These are phyloP conservation scores for Morpho deidamia DNA, from an alignment of 2,888 invertebrate genomes.

Conservation along the genomic window DNA sequence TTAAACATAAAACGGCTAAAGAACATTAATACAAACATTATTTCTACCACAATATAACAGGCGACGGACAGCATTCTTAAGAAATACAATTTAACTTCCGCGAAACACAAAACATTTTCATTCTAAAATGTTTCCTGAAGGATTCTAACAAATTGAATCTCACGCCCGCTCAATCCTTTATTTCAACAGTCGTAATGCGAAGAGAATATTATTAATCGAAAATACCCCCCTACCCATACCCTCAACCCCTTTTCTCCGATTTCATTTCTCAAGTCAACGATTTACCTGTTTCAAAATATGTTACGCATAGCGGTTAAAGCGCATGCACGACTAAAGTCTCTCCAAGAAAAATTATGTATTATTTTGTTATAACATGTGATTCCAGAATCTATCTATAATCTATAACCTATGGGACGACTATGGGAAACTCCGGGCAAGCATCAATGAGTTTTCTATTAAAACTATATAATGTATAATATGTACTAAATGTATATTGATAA, in stretches of 20 bases:
- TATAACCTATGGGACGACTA: too few relatives aligned
- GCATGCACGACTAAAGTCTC: too few relatives aligned
- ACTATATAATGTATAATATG: too few relatives aligned
- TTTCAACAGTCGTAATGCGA: constrained; percentile 61
- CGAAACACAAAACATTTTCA: constrained; percentile 61
- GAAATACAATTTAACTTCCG: constrained; percentile 69
- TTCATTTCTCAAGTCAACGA: constrained; percentile 43
- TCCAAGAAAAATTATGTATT: not conserved
- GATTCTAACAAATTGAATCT: constrained; percentile 72
- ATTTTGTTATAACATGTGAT: too few relatives aligned
- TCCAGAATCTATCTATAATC: too few relatives aligned
- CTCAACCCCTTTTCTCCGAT: constrained; percentile 28
- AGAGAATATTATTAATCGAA: constrained; percentile 69
- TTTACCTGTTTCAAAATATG: constrained; percentile 3
- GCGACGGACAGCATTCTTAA: constrained; percentile 44
- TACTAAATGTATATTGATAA: too few relatives aligned
- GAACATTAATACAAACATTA: constrained; percentile 1
- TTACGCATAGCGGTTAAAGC: too few relatives aligned
- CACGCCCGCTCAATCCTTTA: constrained; percentile 68
- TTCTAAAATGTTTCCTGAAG: constrained; percentile 63
- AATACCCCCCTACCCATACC: constrained; percentile 30
- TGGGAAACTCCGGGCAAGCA: too few relatives aligned
- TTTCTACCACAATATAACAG: constrained; percentile 42
- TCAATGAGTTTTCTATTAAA: too few relatives aligned
- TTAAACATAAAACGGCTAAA: too few relatives aligned